These are phyloP conservation scores for Nematolebias whitei DNA, from an alignment of 2,113 vertebrate genomes.

Conservation along the genomic window DNA sequence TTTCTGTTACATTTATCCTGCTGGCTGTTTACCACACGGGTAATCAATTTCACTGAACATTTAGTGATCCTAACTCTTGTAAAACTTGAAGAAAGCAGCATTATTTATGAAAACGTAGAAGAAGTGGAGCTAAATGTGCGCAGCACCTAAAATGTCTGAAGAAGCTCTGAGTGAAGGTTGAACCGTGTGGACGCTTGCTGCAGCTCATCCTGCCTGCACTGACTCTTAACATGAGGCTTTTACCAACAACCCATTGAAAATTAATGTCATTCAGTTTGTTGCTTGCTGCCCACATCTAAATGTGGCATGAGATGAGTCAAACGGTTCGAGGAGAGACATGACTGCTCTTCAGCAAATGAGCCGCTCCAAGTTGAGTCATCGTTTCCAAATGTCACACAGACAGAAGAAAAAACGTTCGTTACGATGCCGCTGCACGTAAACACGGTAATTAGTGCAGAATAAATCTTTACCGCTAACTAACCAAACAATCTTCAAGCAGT, in stretches of 20 bases:
- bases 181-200: constrained; percentile 3
- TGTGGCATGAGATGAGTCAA: constrained; percentile 66
- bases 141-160: neutral
- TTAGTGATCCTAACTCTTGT: too few relatives aligned
- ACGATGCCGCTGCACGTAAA: constrained; percentile 37
- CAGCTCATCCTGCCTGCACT: constrained; percentile 11
- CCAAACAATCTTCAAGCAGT: constrained; percentile 24
- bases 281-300: constrained; percentile 57
- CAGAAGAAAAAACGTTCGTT: constrained; percentile 32
- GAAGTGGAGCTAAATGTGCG: neutral
- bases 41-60: too few relatives aligned
- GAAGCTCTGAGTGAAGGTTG: neutral
- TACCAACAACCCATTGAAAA: constrained; percentile 33
- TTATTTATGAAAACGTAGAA: too few relatives aligned
- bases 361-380: constrained; percentile 60
- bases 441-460: constrained; percentile 48
- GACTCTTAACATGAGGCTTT: constrained; percentile 16
- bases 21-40: too few relatives aligned
- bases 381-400: constrained; percentile 58
- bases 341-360: constrained; percentile 50
- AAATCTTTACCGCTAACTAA: constrained; percentile 31
- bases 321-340: constrained; percentile 64
- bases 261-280: constrained; percentile 50
- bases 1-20: too few relatives aligned
- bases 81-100: neutral